Evolutionary conservation across 2,888 invertebrate species (phyloP).

Genomic region (Drosophila meridionalis): DNA sequence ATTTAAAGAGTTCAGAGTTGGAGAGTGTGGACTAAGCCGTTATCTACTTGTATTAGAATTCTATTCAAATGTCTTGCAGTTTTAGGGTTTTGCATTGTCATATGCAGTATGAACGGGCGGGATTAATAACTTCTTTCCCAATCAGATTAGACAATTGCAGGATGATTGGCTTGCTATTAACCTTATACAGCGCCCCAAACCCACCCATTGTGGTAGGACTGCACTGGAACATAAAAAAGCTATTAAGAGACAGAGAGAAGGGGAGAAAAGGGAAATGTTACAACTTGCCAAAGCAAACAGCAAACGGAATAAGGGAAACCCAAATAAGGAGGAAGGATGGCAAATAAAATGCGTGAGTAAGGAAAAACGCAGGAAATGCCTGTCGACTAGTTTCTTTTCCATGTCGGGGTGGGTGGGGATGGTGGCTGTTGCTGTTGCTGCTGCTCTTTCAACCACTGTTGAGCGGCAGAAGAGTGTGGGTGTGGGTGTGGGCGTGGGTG

Average conservation of each 20-base stretch:
- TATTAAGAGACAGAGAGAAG: slow-evolving; percentile 45
- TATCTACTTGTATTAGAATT: neutral
- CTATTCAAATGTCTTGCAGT: neutral
- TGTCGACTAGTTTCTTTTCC: slow-evolving; percentile 33
- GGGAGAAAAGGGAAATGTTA: slow-evolving; percentile 46
- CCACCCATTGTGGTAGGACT: slow-evolving; percentile 60
- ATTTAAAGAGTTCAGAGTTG: neutral
- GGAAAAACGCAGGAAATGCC: slow-evolving; percentile 51
- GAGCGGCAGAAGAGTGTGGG: slow-evolving; percentile 14
- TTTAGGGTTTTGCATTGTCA: neutral
- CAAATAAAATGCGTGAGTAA: slow-evolving; percentile 57
- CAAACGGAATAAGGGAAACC: slow-evolving; percentile 41
- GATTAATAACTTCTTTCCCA: slow-evolving; percentile 25
- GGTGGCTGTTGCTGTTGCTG: slow-evolving; percentile 19
- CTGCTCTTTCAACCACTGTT: slow-evolving; percentile 64
- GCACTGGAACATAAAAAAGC: slow-evolving; percentile 63
- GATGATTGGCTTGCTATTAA: slow-evolving; percentile 37
- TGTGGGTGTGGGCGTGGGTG: slow-evolving; percentile 23
- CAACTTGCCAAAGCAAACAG: slow-evolving; percentile 55
- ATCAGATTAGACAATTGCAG: slow-evolving; percentile 27
- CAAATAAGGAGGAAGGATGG: slow-evolving; percentile 14
- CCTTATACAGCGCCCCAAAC: neutral
- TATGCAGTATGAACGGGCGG: slow-evolving; percentile 20
- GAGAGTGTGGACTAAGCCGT: neutral
- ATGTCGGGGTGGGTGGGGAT: slow-evolving; percentile 8